Evolutionary conservation across 2,797 vertebrate species (phyloP).

Genomic region (Lophotriccus pileatus): DNA sequence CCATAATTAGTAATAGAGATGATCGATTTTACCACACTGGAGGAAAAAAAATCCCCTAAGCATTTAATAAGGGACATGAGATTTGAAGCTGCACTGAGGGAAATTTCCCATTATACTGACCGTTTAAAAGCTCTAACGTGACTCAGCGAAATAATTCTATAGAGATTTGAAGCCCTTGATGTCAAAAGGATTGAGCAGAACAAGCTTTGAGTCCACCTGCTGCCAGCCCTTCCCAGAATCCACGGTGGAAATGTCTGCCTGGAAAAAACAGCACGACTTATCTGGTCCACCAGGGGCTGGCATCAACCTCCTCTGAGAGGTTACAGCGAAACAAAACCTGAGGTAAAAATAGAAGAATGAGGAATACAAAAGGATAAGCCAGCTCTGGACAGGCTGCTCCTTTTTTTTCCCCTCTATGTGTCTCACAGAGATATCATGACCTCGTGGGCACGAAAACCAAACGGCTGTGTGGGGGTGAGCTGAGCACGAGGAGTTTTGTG

Average conservation of each 20-base stretch:
- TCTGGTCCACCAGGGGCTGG: not conserved
- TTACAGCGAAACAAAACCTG: fast-evolving
- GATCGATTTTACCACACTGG: not conserved
- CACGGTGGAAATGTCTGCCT: not conserved
- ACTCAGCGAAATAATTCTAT: not conserved
- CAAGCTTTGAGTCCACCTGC: not conserved
- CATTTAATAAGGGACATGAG: not conserved
- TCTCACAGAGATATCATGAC: not conserved
- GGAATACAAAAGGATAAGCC: not conserved
- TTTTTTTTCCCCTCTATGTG: not conserved
- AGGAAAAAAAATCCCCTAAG: not conserved
- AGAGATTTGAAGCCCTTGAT: not conserved
- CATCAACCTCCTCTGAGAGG: not conserved
- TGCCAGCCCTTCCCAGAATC: not conserved
- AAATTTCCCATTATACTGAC: not conserved
- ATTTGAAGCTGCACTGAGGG: not conserved
- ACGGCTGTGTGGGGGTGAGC: not conserved
- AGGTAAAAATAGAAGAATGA: not conserved
- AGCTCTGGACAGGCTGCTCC: not conserved
- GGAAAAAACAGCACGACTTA: not conserved
- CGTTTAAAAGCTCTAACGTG: not conserved
- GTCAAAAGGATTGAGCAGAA: not conserved
- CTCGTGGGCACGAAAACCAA: not conserved
- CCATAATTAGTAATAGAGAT: not conserved
- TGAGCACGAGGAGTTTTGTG: not conserved